Evolutionary conservation across 2,797 vertebrate genomes (phyloP).

Genomic region (Tympanoctomys barrerae): DNA sequence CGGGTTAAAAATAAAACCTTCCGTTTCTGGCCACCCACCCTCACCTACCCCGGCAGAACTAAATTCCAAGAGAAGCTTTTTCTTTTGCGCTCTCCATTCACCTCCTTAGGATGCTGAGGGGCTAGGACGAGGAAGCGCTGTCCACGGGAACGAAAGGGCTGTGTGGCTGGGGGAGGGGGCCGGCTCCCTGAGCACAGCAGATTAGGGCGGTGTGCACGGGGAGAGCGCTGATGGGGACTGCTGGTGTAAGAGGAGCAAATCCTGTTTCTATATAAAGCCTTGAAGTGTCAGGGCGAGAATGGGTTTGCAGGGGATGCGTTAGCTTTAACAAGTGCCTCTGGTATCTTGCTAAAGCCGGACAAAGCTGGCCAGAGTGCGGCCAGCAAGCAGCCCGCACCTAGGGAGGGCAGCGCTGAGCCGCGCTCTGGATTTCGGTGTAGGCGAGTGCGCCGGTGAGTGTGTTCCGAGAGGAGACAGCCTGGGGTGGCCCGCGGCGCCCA

Average conservation of each 20-base stretch:
- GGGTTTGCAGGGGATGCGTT: constrained; percentile 92
- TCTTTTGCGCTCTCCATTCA: constrained; percentile 60
- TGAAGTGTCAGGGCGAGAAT: constrained; percentile 94
- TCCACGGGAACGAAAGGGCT: constrained; percentile 79
- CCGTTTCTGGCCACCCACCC: background rate
- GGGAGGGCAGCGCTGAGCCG: background rate
- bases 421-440: constrained; percentile 74
- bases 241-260: constrained; percentile 92
- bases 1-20: constrained; percentile 43
- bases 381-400: background rate
- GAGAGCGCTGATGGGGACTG: constrained; percentile 88
- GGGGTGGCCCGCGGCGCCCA: background rate
- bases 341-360: constrained; percentile 89
- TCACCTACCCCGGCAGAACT: constrained; percentile 17
- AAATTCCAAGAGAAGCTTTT: constrained; percentile 62
- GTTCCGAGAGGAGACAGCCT: background rate
- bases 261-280: constrained; percentile 93
- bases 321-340: constrained; percentile 93
- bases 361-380: constrained; percentile 66
- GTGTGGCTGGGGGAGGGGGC: constrained; percentile 70
- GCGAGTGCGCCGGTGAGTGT: constrained; percentile 56
- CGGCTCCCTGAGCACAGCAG: constrained; percentile 72
- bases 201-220: constrained; percentile 84
- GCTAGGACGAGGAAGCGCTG: constrained; percentile 71
- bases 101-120: constrained; percentile 63